Conservation (phyloP, 2,797 vertebrate species). For the Telmatherina bonti region DNA sequence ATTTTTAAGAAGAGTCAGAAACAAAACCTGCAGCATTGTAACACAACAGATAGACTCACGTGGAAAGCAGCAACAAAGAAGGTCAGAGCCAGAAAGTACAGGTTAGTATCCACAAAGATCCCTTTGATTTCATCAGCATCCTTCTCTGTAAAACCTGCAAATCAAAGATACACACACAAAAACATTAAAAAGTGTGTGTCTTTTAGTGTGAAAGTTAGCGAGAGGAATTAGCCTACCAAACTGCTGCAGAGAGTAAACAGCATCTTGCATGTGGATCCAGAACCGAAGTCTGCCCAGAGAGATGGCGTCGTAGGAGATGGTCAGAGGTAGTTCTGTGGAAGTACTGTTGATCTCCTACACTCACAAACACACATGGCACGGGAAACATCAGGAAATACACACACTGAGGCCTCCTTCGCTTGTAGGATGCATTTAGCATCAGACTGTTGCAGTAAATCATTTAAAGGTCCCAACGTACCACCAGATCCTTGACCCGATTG, state of each 20-base stretch:
- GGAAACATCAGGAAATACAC: fast-evolving
- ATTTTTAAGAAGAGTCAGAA: background rate
- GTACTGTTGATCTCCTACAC: conserved; percentile 93
- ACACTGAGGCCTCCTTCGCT: background rate
- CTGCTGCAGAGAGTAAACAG: conserved; percentile 94
- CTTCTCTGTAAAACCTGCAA: conserved; percentile 95
- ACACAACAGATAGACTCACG: conserved; percentile 78
- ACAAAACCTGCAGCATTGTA: background rate
- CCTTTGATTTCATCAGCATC: conserved; percentile 98
- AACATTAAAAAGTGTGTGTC: background rate
- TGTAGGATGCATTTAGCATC: background rate
- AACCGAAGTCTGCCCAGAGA: conserved; percentile 94
- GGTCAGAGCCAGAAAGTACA: conserved; percentile 95
- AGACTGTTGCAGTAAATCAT: conserved; percentile 1
- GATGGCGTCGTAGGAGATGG: conserved; percentile 93
- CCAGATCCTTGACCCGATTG: conserved; percentile 94
- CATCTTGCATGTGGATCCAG: conserved; percentile 99
- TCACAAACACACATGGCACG: background rate
- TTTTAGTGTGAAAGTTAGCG: background rate
- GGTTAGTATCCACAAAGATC: conserved; percentile 97
- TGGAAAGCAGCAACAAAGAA: conserved; percentile 98
- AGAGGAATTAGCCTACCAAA: conserved; percentile 85
- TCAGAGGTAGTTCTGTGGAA: conserved; percentile 90
- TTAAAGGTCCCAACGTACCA: conserved; percentile 53
- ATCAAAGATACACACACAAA: conserved; percentile 3